phyloP scores from a whole-genome alignment of 2,113 vertebrate genomes.

The Corythornis vintsioides region DNA sequence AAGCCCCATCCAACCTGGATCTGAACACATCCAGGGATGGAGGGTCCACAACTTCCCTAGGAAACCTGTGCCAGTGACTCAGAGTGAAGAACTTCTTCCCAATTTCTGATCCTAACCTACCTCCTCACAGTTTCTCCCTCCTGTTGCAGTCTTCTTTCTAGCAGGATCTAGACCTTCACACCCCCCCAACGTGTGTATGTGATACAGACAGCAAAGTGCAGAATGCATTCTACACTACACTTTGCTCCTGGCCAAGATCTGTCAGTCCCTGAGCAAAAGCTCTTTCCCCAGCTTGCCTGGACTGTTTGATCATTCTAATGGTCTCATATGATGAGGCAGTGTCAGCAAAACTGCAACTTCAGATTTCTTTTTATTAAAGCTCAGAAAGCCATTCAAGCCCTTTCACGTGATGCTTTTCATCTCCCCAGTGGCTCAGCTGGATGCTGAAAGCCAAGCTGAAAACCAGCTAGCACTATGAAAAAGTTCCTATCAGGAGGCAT shows the following conservation, averaged over 20 bases:
- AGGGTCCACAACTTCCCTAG: too few species aligned
- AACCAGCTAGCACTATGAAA: not conserved
- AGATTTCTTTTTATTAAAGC: not conserved
- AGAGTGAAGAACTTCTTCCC: too few species aligned
- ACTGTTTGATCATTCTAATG: not conserved
- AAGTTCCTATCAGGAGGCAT: not conserved
- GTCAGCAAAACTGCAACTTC: not conserved
- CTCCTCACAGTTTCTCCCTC: not conserved
- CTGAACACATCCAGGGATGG: too few species aligned
- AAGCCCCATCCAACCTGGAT: too few species aligned
- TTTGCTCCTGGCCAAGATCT: not conserved
- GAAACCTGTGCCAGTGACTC: too few species aligned
- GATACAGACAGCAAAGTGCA: not conserved
- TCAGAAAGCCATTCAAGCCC: not conserved
- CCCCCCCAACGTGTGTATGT: accelerated
- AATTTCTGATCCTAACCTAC: too few species aligned
- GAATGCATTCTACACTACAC: accelerated
- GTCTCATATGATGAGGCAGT: not conserved
- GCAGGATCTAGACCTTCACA: not conserved
- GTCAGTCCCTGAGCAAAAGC: not conserved
- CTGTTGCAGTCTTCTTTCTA: not conserved
- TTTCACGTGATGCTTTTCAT: not conserved
- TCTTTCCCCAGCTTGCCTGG: not conserved
- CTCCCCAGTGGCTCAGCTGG: not conserved
- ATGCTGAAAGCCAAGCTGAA: not conserved